Base-by-base conservation (phyloP, 2,888 invertebrate species). In the Melanchra persicariae region DNA sequence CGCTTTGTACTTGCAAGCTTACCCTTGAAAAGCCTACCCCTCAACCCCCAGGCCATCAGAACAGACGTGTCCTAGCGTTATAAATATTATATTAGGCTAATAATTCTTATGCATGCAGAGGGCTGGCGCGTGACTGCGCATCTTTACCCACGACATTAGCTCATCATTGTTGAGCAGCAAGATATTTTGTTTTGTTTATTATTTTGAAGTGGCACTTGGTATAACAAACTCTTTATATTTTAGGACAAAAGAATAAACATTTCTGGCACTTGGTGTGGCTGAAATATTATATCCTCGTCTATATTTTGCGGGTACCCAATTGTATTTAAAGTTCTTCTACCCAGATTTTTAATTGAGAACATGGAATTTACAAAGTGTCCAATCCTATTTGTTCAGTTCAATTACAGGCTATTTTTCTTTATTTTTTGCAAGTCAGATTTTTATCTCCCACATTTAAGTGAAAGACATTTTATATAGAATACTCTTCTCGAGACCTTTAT, bases 31-130 rank as follows among this genome's bases (percentile, higher is more conserved):
- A 24, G 15, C 24, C 26, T 22, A 19, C 7, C 8, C 10, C 54
- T 57, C 19, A 70, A 17, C 51, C 30, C 24, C 51, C 12, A 4
- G 22, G 24, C 24, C 24, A 51, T 61, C 15, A 37, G 12, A 58
- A 19, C 45, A 40, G 43, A 37, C 73, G 70, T 83, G 72, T 76
- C 73, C 77, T 78, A 69, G 66, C 76, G 66, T 81, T 84, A 87
- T 88, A 87, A 87, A 88, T 87, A 87, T 86, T 87, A 85, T 83
- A 88, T 87, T 79, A 87, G 72, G 81, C 82, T 86, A 86, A 86
- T 88, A 87, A 90, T 88, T 89, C 82, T 88, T 87, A 89, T 90
- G 89, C 89, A 89, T 85, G 79, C 73, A 47, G 68, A 83, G 88
- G 76, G 74, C 62, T 45, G 45, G 84, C 82, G 67, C 91, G 91